Percentiles rank a stretch among this genome's conserved stretches.
phyloP scores from a whole-genome alignment of 2,797 vertebrate genomes.

The Notolabrus celidotus region DNA sequence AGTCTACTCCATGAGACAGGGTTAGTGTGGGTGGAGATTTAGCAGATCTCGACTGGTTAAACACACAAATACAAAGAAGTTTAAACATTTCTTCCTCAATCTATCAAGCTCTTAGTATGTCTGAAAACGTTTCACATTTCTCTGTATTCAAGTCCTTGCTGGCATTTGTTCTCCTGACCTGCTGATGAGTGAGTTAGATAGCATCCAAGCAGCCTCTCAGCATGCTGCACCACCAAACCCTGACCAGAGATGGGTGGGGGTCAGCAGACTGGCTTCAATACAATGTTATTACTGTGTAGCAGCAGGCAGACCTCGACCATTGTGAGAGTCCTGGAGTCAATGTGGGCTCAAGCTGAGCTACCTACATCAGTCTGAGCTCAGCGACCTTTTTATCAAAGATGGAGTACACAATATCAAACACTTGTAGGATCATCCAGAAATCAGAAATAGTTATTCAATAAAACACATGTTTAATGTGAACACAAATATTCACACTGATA shows the following conservation, averaged over 20 bases:
- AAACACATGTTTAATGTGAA: constrained; percentile 24
- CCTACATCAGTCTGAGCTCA: constrained; percentile 47
- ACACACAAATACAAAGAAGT: constrained; percentile 12
- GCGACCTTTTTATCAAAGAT: constrained; percentile 37
- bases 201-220: constrained; percentile 33
- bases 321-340: constrained; percentile 47
- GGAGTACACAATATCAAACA: constrained; percentile 16
- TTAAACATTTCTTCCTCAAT: constrained; percentile 15
- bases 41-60: not conserved
- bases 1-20: not conserved
- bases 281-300: constrained; percentile 71
- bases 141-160: constrained; percentile 48
- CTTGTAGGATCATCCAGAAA: not conserved
- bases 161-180: constrained; percentile 54
- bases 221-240: constrained; percentile 16
- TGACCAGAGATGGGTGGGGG: constrained; percentile 26
- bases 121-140: constrained; percentile 46
- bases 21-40: not conserved
- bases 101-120: constrained; percentile 18
- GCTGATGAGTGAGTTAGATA: constrained; percentile 64
- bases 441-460: constrained; percentile 19
- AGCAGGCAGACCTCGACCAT: constrained; percentile 26
- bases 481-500: constrained; percentile 25
- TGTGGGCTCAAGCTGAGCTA: constrained; percentile 35
- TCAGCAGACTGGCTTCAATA: constrained; percentile 37